Base-by-base conservation (phyloP, 2,888 invertebrate species). In the Opisthograptis luteolata region DNA sequence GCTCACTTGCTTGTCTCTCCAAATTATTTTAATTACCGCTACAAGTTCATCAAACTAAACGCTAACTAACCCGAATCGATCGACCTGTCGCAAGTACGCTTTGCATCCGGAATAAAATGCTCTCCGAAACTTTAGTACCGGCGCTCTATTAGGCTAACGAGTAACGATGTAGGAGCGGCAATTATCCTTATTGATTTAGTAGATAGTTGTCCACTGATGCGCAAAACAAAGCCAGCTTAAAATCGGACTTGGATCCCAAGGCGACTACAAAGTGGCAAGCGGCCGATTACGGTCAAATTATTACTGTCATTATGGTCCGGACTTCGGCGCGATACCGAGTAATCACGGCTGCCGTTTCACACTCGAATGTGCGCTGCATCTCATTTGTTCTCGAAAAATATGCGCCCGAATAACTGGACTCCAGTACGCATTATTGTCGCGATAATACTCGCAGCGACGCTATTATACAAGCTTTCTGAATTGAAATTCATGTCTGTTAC, bases 171-270 rank as follows among this genome's bases (percentile, higher is more conserved):
- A 68, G 68, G 69, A 66, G 70, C 62, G 66, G 74, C 71, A 84
- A 86, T 84, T 87, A 84, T 77, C 75, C 77, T 67, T 65, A 69
- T 76, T 82, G 80, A 84, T 86, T 84, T 83, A 82, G 79, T 83
- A 82, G 79, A 75, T 82, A 79, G 80, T 81, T 77, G 79, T 80
- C 78, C 82, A 80, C 70, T 81, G 86, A 83, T 81, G 82, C 83
- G 80, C 81, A 82, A 83, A 86, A 87, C 81, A 81, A 81, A 78
- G 69, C 73, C 57, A 70, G 87, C 80, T 85, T 88, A 84, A 88
- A 88, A 86, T 84, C 80, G 74, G 70, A 77, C 78, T 76, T 69
- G 66, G 76, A 76, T 87, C 88, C 88, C 88, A 82, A 84, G 86
- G 84, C 84, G 81, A 73, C 81, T 79, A 82, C 85, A 84, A 83